Evolutionary conservation across 2,797 vertebrate genomes (phyloP), one percentile per base, ranked within the genome.

Genomic region (Macroramphosus scolopax): DNA sequence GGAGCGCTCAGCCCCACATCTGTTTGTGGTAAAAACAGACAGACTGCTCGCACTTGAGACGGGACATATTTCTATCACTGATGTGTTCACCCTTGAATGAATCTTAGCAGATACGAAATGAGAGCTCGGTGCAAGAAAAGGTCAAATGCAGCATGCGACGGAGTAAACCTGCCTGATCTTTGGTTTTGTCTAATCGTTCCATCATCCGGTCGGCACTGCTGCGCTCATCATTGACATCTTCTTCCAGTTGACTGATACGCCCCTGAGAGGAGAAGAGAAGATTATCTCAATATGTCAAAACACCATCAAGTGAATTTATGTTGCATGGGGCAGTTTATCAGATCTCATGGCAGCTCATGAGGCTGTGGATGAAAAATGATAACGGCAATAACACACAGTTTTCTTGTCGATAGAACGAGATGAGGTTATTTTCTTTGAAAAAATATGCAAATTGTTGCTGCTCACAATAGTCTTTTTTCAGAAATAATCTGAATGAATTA

Each of bases 151-250:
- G 22, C 20, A 3, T 13, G 26, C 3, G 32, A 48, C n/a, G 30
- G 33, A 30, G 25, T 34, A 25, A 71, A 83, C 86, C 38, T 68
- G 75, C 96, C 96, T 98, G 96, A 28, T 95, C 94, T 85, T 93
- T 91, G 86, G 92, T 92, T 78, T 93, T 89, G 58, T 90, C 85
- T 36, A 98, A 86, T 64, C 93, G 90, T 39, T 97, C 93, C 32
- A 95, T 92, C 57, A 98, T 77, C 39, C 91, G 84, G 72, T 98
- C 95, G 0, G 91, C 92, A 51, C 90, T 93, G 74, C 73, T 84
- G 64, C 91, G 91, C 74, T 99, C 97, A 59, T 99, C 97, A 25
- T 86, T 87, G 17, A 99, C 87, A 59, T 96, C 93, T 46, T 92
- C 79, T 72, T 95, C 91, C 29, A 99, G 81, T 30, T 95, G 92